phyloP scores from a whole-genome alignment of 1,140 invertebrate genomes.

The Lithobius niger region DNA sequence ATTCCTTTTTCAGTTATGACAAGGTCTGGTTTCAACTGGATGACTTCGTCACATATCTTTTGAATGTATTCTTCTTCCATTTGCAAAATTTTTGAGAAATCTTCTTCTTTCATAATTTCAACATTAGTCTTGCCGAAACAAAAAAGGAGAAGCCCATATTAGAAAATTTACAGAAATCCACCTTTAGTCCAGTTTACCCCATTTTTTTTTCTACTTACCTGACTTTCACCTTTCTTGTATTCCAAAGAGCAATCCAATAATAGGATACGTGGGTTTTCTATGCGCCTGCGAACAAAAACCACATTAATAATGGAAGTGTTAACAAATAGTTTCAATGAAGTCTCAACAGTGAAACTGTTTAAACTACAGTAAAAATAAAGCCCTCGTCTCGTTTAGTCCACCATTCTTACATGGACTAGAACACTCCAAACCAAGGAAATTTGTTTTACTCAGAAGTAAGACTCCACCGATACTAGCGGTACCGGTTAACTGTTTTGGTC shows the following conservation, averaged over 20 bases:
- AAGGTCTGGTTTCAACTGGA: conserved; percentile 86
- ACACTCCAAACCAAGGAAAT: too few relatives aligned
- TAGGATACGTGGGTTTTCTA: conserved; percentile 91
- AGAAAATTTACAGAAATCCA: conserved; percentile 12
- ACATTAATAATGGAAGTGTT: not conserved
- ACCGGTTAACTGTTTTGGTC: too few relatives aligned
- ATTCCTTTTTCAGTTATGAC: conserved; percentile 98
- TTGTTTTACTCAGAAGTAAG: too few relatives aligned
- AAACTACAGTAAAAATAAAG: too few relatives aligned
- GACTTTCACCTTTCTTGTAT: conserved; percentile 98
- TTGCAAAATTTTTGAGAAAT: conserved; percentile 85
- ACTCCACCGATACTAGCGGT: too few relatives aligned
- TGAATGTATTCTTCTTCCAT: conserved; percentile 92
- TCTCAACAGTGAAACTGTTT: too few relatives aligned
- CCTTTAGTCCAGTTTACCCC: too few relatives aligned
- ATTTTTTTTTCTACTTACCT: conserved; percentile 28
- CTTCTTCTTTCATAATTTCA: conserved; percentile 87
- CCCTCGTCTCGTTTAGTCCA: too few relatives aligned
- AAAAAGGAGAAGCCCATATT: conserved; percentile 17
- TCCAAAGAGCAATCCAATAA: conserved; percentile 91
- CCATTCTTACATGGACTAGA: too few relatives aligned
- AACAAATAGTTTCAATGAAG: too few relatives aligned
- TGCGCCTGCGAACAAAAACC: conserved; percentile 41
- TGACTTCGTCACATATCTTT: conserved; percentile 85
- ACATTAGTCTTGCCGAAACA: conserved; percentile 68